Conservation (phyloP, 2,113 vertebrate species). For the Phylloscopus trochiloides region DNA sequence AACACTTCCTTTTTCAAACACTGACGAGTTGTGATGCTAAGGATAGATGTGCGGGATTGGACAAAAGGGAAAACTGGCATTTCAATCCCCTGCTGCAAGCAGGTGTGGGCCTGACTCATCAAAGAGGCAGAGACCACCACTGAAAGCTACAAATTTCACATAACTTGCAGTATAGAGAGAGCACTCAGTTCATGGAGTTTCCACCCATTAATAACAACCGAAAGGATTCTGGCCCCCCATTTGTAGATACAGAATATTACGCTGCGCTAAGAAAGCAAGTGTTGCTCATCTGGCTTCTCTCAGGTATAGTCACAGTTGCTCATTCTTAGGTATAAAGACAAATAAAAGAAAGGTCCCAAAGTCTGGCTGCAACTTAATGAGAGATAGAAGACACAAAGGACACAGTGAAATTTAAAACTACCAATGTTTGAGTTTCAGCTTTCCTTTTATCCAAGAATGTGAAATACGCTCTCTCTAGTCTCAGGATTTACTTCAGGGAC, state of each 20-base stretch:
- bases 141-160: neutral
- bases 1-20: neutral
- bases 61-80: neutral
- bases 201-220: neutral
- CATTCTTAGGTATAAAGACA: neutral
- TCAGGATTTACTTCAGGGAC: neutral
- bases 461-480: neutral
- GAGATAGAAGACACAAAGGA: neutral
- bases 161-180: neutral
- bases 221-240: neutral
- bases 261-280: neutral
- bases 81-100: neutral
- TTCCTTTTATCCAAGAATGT: neutral
- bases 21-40: neutral
- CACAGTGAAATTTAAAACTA: neutral
- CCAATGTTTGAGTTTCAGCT: neutral
- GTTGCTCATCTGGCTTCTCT: neutral
- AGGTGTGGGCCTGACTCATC: slow-evolving; percentile 1
- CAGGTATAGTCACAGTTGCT: neutral
- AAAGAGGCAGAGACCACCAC: neutral
- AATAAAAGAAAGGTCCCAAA: neutral
- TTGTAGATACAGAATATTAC: neutral
- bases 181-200: neutral
- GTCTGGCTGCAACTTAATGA: neutral
- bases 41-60: neutral